These are phyloP conservation scores for Sturmia bella DNA, from an alignment of 2,888 invertebrate genomes.

Conservation along the genomic window DNA sequence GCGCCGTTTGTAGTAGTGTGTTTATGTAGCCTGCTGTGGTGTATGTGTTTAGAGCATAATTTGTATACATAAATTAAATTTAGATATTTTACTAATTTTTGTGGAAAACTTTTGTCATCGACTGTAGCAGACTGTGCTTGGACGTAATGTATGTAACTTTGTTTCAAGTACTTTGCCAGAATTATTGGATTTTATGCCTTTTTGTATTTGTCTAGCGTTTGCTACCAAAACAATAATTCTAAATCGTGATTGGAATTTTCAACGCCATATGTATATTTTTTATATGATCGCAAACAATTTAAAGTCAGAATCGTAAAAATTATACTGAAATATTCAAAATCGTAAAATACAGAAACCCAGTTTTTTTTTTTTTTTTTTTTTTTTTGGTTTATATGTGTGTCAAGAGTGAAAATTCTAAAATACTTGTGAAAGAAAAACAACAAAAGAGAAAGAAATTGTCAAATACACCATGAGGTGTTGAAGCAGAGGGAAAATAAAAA, in stretches of 20 bases:
- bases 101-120: too few relatives aligned
- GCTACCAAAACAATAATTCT: slow-evolving; percentile 4
- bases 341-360: slow-evolving; percentile 2
- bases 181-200: slow-evolving; percentile 31
- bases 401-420: slow-evolving; percentile 67
- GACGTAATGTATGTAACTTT: background rate
- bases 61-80: too few relatives aligned
- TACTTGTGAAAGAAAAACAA: slow-evolving; percentile 1
- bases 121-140: too few relatives aligned
- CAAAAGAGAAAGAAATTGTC: slow-evolving; percentile 19
- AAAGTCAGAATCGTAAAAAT: slow-evolving; percentile 25
- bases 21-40: too few relatives aligned
- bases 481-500: background rate
- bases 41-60: too few relatives aligned
- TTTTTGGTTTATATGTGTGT: slow-evolving; percentile 44
- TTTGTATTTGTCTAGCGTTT: slow-evolving; percentile 14
- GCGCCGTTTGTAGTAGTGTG: too few relatives aligned
- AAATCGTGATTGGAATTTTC: slow-evolving; percentile 63
- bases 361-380: too few relatives aligned
- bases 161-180: slow-evolving; percentile 13
- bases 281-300: slow-evolving; percentile 6
- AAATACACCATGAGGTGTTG: slow-evolving; percentile 22
- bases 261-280: background rate
- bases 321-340: slow-evolving; percentile 52
- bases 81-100: too few relatives aligned